Evolutionary conservation across 2,113 vertebrate genomes (phyloP).

Genomic region (Octodon degus): DNA sequence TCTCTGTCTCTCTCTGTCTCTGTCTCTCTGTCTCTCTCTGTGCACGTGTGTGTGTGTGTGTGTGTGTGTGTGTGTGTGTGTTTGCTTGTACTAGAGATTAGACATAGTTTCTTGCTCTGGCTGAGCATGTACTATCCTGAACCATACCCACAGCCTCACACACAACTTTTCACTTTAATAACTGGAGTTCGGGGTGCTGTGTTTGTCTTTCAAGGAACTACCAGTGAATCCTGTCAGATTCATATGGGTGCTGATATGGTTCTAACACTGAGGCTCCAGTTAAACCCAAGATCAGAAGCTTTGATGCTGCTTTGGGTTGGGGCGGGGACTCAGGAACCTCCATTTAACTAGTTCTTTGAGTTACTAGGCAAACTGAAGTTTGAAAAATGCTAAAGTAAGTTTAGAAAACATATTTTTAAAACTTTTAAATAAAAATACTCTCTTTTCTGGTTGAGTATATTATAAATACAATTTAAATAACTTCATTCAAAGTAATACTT

Average conservation of each 20-base stretch:
- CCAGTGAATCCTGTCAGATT: not conserved
- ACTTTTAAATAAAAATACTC: not conserved
- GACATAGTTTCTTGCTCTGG: not conserved
- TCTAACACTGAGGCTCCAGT: not conserved
- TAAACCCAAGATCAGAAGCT: not conserved
- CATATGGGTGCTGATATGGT: not conserved
- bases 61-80: not conserved
- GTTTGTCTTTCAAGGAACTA: not conserved
- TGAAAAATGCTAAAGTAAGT: not conserved
- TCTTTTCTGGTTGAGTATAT: not conserved
- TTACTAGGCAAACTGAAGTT: not conserved
- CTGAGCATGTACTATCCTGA: not conserved
- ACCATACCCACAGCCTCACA: too few species aligned
- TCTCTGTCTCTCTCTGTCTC: too few species aligned
- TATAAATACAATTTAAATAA: conserved; percentile 13
- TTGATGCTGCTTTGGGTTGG: not conserved
- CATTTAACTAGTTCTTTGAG: not conserved
- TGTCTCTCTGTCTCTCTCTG: not conserved
- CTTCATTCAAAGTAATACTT: conserved; percentile 17
- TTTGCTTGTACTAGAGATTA: not conserved
- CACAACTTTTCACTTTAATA: not conserved
- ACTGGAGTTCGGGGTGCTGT: too few species aligned
- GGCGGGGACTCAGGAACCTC: not conserved
- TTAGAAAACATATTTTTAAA: conserved; percentile 9
- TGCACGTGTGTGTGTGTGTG: not conserved